Evolutionary conservation across 64 coral and sea anemone species (phyloP), one percentile per base, ranked within the genome.

Genomic region (Stichodactyla helianthus): DNA sequence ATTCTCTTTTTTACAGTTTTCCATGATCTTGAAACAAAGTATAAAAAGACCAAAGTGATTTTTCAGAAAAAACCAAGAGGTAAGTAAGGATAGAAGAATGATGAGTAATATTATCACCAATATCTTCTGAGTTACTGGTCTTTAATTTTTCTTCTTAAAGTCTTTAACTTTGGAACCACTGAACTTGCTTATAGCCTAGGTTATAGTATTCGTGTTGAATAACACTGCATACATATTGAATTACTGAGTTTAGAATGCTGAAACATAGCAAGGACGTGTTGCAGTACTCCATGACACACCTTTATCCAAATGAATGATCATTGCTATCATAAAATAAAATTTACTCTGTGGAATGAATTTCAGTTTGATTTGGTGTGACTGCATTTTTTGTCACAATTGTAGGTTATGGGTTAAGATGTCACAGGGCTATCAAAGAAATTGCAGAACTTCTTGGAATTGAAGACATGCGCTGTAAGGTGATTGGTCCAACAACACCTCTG

Each of bases 371-470:
- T 44, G 35, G 35, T 44, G 4, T 44, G 35, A 44, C 14, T 65
- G 62, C 19, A 23, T 8, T 65, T 23, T 65, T 65, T 65, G 62
- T 5, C 5, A 17, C 7, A 9, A 13, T 81, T 81, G 11, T 59
- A 99, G 97, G 97, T 44, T 99, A 91, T 83, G 97, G 97, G 70
- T 65, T 99, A 28, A 90, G 97, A 83, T 95, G 97, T 83, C 97
- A 99, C 53, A 82, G 97, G 64, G 90, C 91, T 9, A 95, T 99
- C 76, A 94, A 90, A 86, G 97, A 93, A 51, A 92, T 99, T n/a
- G 93, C 93, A 2, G 83, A 95, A 14, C 79, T 95, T 22, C 71
- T 99, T 80, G 97, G 97, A 22, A 99, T 99, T 78, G 79, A 93
- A 23, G 93, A 99, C 82, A 95, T 99, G 97, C 88, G 93, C 77